These are phyloP conservation scores for Eilema depressum DNA, from an alignment of 2,888 invertebrate species.

Conservation along the genomic window DNA sequence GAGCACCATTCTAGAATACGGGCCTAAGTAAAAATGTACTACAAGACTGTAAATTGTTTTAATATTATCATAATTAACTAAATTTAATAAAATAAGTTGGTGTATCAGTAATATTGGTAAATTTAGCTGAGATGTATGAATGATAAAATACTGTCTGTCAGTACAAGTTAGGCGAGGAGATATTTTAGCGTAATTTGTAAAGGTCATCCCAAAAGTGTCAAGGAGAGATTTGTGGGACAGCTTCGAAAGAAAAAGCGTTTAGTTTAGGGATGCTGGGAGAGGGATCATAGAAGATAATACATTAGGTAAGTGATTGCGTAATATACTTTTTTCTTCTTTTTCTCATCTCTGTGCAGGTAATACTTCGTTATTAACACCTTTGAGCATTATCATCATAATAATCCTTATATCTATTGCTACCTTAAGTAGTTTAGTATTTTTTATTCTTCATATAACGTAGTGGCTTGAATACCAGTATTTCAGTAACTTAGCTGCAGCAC, in stretches of 20 bases:
- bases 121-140: neutral
- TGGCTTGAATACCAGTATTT: no score
- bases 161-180: neutral
- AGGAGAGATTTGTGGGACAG: conserved; percentile 2
- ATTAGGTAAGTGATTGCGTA: neutral
- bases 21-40: no score
- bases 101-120: neutral
- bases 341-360: no score
- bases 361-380: no score
- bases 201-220: conserved; percentile 4
- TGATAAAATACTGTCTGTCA: neutral
- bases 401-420: no score
- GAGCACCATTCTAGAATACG: no score
- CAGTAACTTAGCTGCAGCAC: no score
- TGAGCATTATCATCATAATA: no score
- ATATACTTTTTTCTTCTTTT: neutral
- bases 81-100: neutral
- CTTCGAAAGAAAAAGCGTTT: neutral
- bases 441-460: no score
- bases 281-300: neutral
- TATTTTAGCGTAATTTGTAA: conserved; percentile 12
- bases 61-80: neutral
- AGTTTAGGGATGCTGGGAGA: neutral
- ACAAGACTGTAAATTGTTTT: no score
- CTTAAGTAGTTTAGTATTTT: no score